Percentiles rank a stretch among this genome's conserved stretches.
Evolutionary conservation across 2,113 vertebrate genomes (phyloP).

Genomic region (Ictidomys tridecemlineatus): DNA sequence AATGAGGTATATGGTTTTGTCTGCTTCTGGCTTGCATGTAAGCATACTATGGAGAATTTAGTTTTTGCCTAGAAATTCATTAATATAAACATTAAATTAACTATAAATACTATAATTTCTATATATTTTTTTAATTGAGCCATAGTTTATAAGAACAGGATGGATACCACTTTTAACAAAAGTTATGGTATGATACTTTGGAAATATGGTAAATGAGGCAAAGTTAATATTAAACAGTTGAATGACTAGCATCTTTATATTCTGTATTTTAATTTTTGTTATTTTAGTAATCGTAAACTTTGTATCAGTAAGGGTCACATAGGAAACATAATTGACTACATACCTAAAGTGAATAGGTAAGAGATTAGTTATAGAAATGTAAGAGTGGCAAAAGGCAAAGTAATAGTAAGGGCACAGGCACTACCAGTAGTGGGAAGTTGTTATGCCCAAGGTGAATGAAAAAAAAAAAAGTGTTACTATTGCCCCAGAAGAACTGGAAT

Average conservation of each 20-base stretch:
- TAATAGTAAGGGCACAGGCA: not conserved
- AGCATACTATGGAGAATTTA: not conserved
- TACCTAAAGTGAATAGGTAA: not conserved
- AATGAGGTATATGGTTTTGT: not conserved
- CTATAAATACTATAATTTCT: not conserved
- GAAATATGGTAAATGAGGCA: not conserved
- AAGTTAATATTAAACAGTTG: conserved; percentile 12
- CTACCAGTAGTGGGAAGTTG: not conserved
- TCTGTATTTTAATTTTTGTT: conserved; percentile 40
- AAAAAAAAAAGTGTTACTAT: not conserved
- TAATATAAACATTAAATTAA: not conserved
- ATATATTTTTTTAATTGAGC: not conserved
- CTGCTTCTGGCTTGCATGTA: not conserved
- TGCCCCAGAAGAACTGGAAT: not conserved
- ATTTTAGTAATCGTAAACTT: not conserved
- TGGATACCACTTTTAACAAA: not conserved
- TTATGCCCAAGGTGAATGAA: not conserved
- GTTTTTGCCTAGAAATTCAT: not conserved
- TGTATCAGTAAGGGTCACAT: not conserved
- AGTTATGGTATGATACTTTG: not conserved
- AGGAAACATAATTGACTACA: not conserved
- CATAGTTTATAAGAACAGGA: not conserved
- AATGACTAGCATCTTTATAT: not conserved
- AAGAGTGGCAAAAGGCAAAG: not conserved
- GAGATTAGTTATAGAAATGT: not conserved